Evolutionary conservation across 1,140 invertebrate species (phyloP).

Genomic region (Eufriesea mexicana): DNA sequence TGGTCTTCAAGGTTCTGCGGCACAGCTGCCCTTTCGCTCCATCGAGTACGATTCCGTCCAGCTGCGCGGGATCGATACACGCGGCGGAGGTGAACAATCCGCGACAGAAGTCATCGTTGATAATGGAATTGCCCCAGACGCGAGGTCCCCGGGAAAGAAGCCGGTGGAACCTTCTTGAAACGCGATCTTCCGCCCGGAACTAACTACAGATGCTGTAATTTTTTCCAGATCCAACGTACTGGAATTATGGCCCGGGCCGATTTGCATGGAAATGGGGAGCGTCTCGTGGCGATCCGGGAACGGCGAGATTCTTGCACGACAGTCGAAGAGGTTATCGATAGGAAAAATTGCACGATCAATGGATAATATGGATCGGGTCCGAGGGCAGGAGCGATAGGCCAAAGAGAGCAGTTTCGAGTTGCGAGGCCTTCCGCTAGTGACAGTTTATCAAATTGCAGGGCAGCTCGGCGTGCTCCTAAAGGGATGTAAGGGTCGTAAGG

Average conservation of each 20-base stretch:
- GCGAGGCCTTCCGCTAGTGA: constrained; percentile 53
- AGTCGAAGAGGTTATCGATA: not conserved
- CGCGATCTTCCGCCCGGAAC: constrained; percentile 68
- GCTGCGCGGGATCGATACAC: constrained; percentile 33
- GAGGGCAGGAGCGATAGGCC: constrained; percentile 48
- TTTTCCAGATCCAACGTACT: constrained; percentile 72
- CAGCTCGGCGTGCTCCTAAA: constrained; percentile 59
- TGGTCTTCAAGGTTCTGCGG: constrained; percentile 64
- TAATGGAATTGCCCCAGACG: constrained; percentile 35
- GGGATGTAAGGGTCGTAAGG: constrained; percentile 69
- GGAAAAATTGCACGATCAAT: not conserved
- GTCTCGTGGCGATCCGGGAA: not conserved
- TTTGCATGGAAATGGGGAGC: constrained; percentile 77
- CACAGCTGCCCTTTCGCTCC: constrained; percentile 65
- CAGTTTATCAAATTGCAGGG: constrained; percentile 73
- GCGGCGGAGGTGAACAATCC: not conserved
- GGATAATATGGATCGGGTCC: not conserved
- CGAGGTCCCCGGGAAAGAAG: constrained; percentile 51
- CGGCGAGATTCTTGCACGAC: not conserved
- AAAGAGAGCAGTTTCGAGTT: constrained; percentile 49
- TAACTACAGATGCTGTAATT: constrained; percentile 78
- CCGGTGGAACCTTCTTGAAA: constrained; percentile 1
- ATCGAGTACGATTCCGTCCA: constrained; percentile 28
- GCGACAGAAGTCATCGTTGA: constrained; percentile 28
- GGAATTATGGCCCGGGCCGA: constrained; percentile 72